Evolutionary conservation across 2,113 vertebrate species (phyloP).

Genomic region (Eupsittula cactorum): DNA sequence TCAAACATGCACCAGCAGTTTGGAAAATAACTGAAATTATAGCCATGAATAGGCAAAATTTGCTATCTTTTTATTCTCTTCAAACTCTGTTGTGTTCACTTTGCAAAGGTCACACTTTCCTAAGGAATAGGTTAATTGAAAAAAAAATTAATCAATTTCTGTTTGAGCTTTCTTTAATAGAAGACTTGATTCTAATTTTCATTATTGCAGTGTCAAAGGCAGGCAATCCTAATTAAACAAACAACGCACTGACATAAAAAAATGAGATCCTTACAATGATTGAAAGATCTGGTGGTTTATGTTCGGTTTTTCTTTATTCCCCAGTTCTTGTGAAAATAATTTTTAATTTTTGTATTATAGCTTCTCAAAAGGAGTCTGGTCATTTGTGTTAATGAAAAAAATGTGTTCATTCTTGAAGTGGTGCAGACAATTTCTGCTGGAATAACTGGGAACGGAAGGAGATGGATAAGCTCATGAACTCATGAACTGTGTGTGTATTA

Average conservation of each 20-base stretch:
- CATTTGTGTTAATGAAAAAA: background rate
- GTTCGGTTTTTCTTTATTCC: background rate
- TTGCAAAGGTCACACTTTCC: background rate
- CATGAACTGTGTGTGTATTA: background rate
- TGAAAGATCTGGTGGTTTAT: background rate
- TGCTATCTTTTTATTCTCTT: background rate
- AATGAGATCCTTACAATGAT: background rate
- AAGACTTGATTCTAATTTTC: background rate
- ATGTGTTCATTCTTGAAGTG: background rate
- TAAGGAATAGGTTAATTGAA: background rate
- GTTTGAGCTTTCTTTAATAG: background rate
- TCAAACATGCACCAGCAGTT: background rate
- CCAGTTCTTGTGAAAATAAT: background rate
- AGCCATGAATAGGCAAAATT: background rate
- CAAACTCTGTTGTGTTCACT: background rate
- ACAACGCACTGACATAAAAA: background rate
- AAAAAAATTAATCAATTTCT: background rate
- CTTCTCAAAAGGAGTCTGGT: background rate
- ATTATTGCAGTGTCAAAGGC: background rate
- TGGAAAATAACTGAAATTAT: constrained; percentile 3
- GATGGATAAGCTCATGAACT: background rate
- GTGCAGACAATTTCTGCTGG: background rate
- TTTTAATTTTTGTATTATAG: background rate
- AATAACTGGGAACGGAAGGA: background rate
- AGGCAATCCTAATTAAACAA: background rate